Percentiles rank a stretch among this genome's conserved stretches.
Evolutionary conservation across 2,888 invertebrate genomes (phyloP).

Genomic region (Lydus trimaculatus): DNA sequence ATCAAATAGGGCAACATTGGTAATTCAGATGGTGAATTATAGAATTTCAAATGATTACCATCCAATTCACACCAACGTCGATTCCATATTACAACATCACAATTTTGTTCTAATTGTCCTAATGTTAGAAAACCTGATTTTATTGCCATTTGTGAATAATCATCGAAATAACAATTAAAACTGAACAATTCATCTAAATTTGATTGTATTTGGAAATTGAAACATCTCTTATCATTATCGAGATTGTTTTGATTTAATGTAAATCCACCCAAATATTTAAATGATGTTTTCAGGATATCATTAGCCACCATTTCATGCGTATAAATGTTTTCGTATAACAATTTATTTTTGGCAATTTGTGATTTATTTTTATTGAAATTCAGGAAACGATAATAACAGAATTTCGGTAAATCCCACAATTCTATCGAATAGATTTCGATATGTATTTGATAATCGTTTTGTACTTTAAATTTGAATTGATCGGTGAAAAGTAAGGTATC

Average conservation of each 20-base stretch:
- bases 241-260: constrained; percentile 33
- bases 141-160: constrained; percentile 31
- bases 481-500: not conserved
- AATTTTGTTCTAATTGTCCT: constrained; percentile 56
- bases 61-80: constrained; percentile 65
- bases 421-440: constrained; percentile 2
- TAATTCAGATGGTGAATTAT: constrained; percentile 63
- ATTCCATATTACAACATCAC: constrained; percentile 62
- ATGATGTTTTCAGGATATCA: constrained; percentile 38
- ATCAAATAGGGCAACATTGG: constrained; percentile 52
- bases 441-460: not conserved
- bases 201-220: not conserved
- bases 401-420: constrained; percentile 6
- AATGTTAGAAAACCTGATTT: constrained; percentile 63
- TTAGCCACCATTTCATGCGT: constrained; percentile 39
- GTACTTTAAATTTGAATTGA: not conserved
- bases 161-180: constrained; percentile 27
- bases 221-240: constrained; percentile 2
- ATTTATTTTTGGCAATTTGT: constrained; percentile 9
- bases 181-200: not conserved
- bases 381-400: not conserved
- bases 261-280: constrained; percentile 35
- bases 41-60: constrained; percentile 60
- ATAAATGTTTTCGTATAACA: constrained; percentile 43
- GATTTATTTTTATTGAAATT: not conserved